Percentiles rank a stretch among this genome's conserved stretches.
Conservation (phyloP, 2,113 vertebrate species). For the Oxyruncus cristatus region DNA sequence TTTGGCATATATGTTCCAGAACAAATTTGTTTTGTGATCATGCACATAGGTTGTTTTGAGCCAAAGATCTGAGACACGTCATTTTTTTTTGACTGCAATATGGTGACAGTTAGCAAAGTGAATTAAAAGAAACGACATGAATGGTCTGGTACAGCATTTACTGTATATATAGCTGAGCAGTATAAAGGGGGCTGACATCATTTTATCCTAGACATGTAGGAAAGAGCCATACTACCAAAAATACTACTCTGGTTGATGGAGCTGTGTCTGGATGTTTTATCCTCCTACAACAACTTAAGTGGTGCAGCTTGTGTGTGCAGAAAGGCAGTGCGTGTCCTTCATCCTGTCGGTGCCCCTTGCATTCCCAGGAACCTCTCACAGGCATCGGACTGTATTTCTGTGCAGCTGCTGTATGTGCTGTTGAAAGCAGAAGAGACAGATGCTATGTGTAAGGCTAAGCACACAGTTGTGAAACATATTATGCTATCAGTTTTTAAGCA, state of each 20-base stretch:
- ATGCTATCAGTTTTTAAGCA: neutral
- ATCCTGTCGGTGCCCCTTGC: accelerated
- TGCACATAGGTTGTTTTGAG: neutral
- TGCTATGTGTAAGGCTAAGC: neutral
- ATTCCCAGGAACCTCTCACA: accelerated
- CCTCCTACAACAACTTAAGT: neutral
- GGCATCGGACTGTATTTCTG: accelerated
- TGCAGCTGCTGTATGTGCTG: neutral
- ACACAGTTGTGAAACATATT: neutral
- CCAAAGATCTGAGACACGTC: neutral
- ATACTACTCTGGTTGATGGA: neutral
- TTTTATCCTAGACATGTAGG: neutral
- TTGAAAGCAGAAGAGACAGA: neutral
- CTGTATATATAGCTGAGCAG: neutral
- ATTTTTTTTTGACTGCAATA: neutral
- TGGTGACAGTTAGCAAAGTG: neutral
- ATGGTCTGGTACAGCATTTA: neutral
- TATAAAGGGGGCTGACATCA: neutral
- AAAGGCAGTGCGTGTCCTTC: accelerated
- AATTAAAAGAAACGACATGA: neutral
- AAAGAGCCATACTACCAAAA: neutral
- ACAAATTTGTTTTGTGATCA: neutral
- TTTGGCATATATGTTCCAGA: neutral
- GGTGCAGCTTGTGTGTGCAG: neutral
- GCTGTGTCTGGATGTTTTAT: neutral